These are phyloP conservation scores for Eupsilia transversa DNA, from an alignment of 2,888 invertebrate genomes.

Conservation along the genomic window DNA sequence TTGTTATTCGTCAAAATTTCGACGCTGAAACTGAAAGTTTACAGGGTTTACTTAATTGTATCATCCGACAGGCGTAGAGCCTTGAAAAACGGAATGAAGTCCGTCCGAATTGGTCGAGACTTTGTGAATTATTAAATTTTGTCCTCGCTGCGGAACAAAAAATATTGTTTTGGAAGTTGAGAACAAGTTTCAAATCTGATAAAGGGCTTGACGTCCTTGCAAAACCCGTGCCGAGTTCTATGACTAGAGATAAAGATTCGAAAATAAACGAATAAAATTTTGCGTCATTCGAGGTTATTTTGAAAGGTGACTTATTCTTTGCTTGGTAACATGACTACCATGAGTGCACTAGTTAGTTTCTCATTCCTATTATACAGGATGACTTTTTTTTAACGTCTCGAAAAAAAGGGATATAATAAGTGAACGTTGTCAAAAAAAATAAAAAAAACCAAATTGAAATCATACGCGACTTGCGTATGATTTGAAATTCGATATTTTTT, in stretches of 20 bases:
- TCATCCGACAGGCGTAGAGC: conserved; percentile 65
- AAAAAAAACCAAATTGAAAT: too few species aligned
- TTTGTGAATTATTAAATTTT: conserved; percentile 70
- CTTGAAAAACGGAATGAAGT: conserved; percentile 67
- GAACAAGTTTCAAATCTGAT: conserved; percentile 63
- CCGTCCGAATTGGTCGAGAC: conserved; percentile 56
- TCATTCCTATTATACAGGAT: too few species aligned
- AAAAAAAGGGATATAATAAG: too few species aligned
- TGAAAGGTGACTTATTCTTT: background rate
- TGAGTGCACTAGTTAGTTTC: background rate
- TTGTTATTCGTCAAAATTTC: conserved; percentile 59
- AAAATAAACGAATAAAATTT: conserved; percentile 10
- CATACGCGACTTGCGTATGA: too few species aligned
- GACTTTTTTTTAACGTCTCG: too few species aligned
- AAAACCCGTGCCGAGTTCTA: conserved; percentile 15
- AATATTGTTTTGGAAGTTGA: conserved; percentile 59
- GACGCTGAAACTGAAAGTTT: conserved; percentile 64
- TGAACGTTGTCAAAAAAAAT: too few species aligned
- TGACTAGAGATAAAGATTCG: conserved; percentile 35
- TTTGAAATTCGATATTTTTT: too few species aligned
- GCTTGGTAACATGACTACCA: background rate
- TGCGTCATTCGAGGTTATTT: conserved; percentile 9
- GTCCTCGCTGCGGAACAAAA: conserved; percentile 57
- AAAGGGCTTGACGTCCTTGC: conserved; percentile 56
- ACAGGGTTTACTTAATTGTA: conserved; percentile 70